Evolutionary conservation across 92 coral and sea anemone genomes (phyloP).

Genomic region (Paragorgia papillata): DNA sequence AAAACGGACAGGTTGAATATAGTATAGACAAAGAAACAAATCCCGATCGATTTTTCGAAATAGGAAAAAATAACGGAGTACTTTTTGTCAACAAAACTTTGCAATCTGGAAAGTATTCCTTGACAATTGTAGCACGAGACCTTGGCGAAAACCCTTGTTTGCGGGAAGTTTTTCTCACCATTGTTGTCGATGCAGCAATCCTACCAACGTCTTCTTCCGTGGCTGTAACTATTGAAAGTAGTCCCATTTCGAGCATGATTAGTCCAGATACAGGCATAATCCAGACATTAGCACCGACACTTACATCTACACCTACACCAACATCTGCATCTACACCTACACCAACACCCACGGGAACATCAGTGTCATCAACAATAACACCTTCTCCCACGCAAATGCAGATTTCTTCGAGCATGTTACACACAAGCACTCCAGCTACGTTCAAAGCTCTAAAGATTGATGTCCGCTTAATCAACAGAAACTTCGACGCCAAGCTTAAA

Average conservation of each 20-base stretch:
- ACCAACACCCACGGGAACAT: neutral
- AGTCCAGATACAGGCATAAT: neutral
- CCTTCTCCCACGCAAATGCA: neutral
- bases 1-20: constrained; percentile 27
- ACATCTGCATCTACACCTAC: neutral
- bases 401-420: neutral
- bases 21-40: constrained; percentile 2
- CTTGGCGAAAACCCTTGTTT: constrained; percentile 19
- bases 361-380: neutral
- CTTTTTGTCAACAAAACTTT: neutral
- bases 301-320: neutral
- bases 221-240: neutral
- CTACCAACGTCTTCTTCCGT: constrained; percentile 7
- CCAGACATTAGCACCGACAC: neutral
- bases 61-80: neutral
- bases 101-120: constrained; percentile 11
- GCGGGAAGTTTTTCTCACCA: neutral
- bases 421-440: neutral
- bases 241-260: neutral
- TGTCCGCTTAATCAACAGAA: neutral
- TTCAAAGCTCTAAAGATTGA: neutral
- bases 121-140: constrained; percentile 33
- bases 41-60: neutral
- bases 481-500: neutral
- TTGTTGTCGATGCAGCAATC: constrained; percentile 12